A percentile compares a stretch with the other conserved stretches of the same genome.
These are phyloP conservation scores for Crotalus horridus DNA, from an alignment of 2,113 vertebrate species.

Conservation along the genomic window DNA sequence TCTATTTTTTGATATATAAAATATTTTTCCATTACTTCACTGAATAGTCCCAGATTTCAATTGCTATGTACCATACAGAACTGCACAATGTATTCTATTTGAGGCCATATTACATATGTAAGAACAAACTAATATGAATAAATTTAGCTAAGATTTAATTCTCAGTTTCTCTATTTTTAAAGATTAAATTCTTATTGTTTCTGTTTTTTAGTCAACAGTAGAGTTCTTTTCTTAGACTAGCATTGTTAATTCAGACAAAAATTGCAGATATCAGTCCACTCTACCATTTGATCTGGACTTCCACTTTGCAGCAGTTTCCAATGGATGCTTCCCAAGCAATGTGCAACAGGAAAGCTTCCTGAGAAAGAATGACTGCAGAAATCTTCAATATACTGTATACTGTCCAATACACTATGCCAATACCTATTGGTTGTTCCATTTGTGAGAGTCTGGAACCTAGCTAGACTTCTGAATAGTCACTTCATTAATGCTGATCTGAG, in stretches of 20 bases:
- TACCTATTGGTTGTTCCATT: neutral
- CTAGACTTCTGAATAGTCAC: neutral
- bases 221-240: neutral
- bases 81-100: neutral
- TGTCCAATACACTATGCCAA: neutral
- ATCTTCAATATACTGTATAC: neutral
- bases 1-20: neutral
- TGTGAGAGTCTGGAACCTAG: neutral
- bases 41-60: neutral
- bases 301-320: neutral
- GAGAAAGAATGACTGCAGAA: neutral
- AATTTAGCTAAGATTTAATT: neutral
- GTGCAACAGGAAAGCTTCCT: neutral
- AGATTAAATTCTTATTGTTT: neutral
- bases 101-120: neutral
- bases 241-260: neutral
- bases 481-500: neutral
- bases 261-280: neutral
- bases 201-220: neutral
- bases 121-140: neutral
- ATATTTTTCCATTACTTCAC: neutral
- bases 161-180: neutral
- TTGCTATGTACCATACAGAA: neutral
- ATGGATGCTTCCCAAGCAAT: neutral
- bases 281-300: neutral